These are phyloP conservation scores for Nemapogon koenigi DNA, from an alignment of 2,888 invertebrate genomes.

Conservation along the genomic window DNA sequence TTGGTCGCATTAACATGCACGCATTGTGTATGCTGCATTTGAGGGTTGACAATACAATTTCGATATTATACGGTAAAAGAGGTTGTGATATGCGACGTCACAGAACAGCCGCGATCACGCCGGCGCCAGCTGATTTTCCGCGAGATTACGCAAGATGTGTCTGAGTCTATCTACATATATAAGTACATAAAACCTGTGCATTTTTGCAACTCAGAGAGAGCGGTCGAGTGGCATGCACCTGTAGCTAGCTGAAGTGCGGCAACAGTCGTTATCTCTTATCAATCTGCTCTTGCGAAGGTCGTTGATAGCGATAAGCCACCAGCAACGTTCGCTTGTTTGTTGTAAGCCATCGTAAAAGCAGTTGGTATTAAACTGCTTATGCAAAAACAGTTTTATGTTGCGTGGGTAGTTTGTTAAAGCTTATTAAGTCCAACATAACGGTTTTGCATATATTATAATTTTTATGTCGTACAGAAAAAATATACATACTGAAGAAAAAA, in stretches of 20 bases:
- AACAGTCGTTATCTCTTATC: slow-evolving; percentile 52
- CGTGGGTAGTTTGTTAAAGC: too few relatives aligned
- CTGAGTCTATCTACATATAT: too few relatives aligned
- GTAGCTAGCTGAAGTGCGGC: slow-evolving; percentile 17
- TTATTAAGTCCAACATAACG: too few relatives aligned
- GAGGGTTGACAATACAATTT: too few relatives aligned
- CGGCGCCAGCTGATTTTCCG: slow-evolving; percentile 41
- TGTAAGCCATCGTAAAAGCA: too few relatives aligned
- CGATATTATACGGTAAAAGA: slow-evolving; percentile 11
- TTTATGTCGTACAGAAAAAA: too few relatives aligned
- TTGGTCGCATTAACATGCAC: too few relatives aligned
- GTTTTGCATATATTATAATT: too few relatives aligned
- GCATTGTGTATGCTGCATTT: too few relatives aligned
- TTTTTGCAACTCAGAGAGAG: slow-evolving; percentile 15
- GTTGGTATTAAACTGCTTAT: too few relatives aligned
- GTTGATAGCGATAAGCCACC: slow-evolving; percentile 35
- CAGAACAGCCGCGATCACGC: slow-evolving; percentile 17
- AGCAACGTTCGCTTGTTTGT: background rate
- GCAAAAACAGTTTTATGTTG: too few relatives aligned
- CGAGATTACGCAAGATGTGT: slow-evolving; percentile 22
- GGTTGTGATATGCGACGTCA: slow-evolving; percentile 13
- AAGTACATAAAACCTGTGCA: slow-evolving; percentile 17
- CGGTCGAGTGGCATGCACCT: slow-evolving; percentile 10
- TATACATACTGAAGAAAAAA: too few relatives aligned
- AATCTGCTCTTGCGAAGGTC: slow-evolving; percentile 59